These are phyloP conservation scores for Meloidogyne exigua DNA, from an alignment of 1,140 invertebrate genomes.

Conservation along the genomic window DNA sequence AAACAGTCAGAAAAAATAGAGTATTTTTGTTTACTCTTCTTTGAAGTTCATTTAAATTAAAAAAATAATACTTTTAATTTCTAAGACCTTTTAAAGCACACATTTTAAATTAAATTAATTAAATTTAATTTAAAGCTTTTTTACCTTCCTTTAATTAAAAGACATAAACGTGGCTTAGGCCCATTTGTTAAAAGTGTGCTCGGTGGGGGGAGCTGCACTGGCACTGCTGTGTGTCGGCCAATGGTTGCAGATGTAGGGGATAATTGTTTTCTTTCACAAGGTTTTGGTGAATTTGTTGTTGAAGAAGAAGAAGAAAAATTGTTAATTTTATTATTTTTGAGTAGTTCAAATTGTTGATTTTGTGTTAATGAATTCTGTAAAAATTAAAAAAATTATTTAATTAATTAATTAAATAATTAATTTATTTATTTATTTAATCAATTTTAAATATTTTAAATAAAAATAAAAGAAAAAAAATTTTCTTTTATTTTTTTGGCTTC, in stretches of 20 bases:
- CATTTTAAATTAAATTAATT: too few relatives aligned
- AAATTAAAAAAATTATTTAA: not conserved
- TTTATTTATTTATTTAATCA: not conserved
- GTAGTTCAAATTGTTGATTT: not conserved
- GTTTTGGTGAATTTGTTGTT: not conserved
- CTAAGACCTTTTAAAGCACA: too few relatives aligned
- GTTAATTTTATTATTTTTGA: not conserved
- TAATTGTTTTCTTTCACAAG: not conserved
- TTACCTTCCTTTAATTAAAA: conserved; percentile 9
- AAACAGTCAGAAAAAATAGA: too few relatives aligned
- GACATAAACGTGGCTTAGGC: conserved; percentile 20
- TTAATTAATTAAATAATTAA: not conserved
- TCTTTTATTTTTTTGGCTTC: too few relatives aligned
- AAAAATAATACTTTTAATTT: too few relatives aligned
- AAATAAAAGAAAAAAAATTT: not conserved
- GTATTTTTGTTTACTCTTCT: too few relatives aligned
- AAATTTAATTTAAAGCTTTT: too few relatives aligned
- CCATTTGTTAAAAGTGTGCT: not conserved
- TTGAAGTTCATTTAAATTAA: too few relatives aligned
- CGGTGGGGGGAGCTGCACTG: not conserved
- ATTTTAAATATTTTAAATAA: too few relatives aligned
- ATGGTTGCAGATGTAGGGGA: not conserved
- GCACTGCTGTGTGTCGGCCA: not conserved
- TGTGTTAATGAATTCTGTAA: not conserved
- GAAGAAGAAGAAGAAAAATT: not conserved